Conservation (phyloP, 92 coral and sea anemone species). For the Zoanthus solanderi region DNA sequence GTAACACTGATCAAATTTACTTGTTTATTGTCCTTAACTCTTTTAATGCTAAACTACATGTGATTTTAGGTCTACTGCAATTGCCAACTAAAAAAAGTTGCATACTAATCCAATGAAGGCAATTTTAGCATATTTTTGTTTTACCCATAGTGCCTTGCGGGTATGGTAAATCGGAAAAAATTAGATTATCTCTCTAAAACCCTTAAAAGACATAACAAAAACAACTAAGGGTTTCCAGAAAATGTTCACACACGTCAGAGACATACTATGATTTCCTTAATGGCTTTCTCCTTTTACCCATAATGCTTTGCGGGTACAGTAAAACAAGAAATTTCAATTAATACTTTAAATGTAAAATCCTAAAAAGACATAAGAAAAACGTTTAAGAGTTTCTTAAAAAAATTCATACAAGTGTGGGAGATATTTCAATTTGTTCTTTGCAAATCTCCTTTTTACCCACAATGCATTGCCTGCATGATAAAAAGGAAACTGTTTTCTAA, state of each 20-base stretch:
- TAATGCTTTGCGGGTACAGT: background rate
- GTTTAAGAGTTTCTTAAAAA: background rate
- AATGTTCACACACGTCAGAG: too few relatives aligned
- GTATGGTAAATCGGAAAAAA: too few relatives aligned
- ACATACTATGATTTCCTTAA: too few relatives aligned
- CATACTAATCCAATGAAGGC: background rate
- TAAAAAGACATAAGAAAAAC: background rate
- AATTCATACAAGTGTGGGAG: conserved; percentile 17
- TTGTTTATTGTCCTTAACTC: too few relatives aligned
- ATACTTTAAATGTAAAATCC: background rate
- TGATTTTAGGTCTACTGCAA: too few relatives aligned
- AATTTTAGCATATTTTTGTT: background rate
- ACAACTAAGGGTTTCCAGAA: too few relatives aligned
- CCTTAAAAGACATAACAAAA: too few relatives aligned
- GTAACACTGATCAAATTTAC: too few relatives aligned
- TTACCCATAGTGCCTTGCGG: too few relatives aligned
- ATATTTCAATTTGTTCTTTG: background rate
- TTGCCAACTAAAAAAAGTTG: too few relatives aligned
- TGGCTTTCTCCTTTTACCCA: background rate
- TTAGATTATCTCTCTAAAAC: too few relatives aligned
- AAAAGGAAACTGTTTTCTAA: background rate
- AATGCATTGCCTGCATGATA: background rate
- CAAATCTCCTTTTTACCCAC: background rate
- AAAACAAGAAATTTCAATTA: background rate
- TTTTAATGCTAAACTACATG: too few relatives aligned